Evolutionary conservation across 2,888 invertebrate genomes (phyloP).

Genomic region (Pelosia muscerda): DNA sequence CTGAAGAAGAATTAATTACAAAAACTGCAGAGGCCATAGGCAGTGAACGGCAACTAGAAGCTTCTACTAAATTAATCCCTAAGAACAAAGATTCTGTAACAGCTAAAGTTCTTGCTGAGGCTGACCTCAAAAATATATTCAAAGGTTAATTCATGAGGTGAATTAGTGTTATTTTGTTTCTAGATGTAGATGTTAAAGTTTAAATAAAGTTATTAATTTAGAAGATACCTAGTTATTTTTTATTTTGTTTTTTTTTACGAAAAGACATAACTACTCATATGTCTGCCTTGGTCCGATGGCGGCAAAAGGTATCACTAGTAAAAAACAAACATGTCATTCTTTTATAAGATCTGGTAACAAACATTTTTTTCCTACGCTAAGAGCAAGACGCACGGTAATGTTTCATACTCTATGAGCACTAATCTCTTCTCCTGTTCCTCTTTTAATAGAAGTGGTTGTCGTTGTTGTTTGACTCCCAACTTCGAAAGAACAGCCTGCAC

Average conservation of each 20-base stretch:
- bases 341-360: too few relatives aligned
- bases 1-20: conserved; percentile 83
- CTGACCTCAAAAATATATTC: conserved; percentile 73
- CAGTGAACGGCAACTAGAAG: conserved; percentile 61
- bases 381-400: too few relatives aligned
- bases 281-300: not conserved
- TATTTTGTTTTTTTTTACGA: not conserved
- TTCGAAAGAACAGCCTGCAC: too few relatives aligned
- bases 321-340: too few relatives aligned
- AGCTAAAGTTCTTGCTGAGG: conserved; percentile 67
- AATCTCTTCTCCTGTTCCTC: too few relatives aligned
- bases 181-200: conserved; percentile 7
- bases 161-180: not conserved
- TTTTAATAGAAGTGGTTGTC: too few relatives aligned
- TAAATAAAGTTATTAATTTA: conserved; percentile 9
- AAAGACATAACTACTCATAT: not conserved
- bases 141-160: conserved; percentile 49
- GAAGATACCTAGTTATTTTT: not conserved
- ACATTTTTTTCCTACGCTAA: too few relatives aligned
- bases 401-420: too few relatives aligned
- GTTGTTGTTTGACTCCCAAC: too few relatives aligned
- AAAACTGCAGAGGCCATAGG: conserved; percentile 66
- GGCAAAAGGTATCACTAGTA: too few relatives aligned
- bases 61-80: conserved; percentile 46
- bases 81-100: conserved; percentile 68